phyloP scores from a whole-genome alignment of 2,797 vertebrate species.

The Myoxocephalus aenaeus region DNA sequence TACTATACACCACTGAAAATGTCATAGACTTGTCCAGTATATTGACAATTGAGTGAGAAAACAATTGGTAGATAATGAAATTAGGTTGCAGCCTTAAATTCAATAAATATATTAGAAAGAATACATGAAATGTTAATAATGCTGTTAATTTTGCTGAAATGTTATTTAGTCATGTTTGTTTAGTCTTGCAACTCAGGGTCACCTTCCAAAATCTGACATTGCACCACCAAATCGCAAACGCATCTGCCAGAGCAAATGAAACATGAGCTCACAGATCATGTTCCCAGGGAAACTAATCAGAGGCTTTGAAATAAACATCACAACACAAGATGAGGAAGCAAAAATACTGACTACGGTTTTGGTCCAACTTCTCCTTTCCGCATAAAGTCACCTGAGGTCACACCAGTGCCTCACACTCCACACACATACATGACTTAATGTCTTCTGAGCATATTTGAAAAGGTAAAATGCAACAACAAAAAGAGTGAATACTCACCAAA shows the following conservation, averaged over 20 bases:
- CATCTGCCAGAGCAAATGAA: not conserved
- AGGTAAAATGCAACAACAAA: not conserved
- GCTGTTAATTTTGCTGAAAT: not conserved
- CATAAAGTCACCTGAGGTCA: conserved; percentile 11
- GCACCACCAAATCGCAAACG: not conserved
- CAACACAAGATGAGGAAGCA: conserved; percentile 17
- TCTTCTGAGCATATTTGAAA: not conserved
- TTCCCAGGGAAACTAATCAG: not conserved
- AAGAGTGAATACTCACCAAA: conserved; percentile 60
- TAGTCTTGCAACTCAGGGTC: not conserved
- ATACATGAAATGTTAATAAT: not conserved
- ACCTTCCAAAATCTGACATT: not conserved
- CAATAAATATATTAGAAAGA: not conserved
- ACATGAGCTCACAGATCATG: not conserved
- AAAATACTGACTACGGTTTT: not conserved
- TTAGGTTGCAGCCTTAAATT: not conserved
- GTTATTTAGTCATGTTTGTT: not conserved
- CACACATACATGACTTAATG: not conserved
- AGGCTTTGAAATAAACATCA: not conserved
- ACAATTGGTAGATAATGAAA: not conserved
- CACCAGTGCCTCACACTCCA: not conserved
- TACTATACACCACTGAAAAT: too few species aligned
- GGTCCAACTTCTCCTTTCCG: conserved; percentile 9
- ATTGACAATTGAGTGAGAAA: not conserved
- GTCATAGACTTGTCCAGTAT: not conserved